phyloP scores from a whole-genome alignment of 2,797 vertebrate species.

The Spea hammondii region DNA sequence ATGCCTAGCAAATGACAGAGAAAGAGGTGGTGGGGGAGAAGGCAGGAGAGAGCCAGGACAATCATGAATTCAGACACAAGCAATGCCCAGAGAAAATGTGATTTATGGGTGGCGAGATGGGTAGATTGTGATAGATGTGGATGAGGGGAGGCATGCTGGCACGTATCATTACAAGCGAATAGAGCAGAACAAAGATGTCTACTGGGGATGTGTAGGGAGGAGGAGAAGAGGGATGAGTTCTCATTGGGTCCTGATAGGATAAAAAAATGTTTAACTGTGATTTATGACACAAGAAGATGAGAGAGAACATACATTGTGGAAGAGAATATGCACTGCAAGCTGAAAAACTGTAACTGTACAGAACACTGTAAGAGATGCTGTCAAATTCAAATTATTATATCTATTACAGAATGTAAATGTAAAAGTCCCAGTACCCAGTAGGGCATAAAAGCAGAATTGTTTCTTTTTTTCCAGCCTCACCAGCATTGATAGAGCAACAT shows the following conservation, averaged over 20 bases:
- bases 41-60: background rate
- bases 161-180: conserved; percentile 21
- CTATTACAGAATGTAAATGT: background rate
- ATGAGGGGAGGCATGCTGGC: conserved; percentile 5
- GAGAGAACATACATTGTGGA: conserved; percentile 2
- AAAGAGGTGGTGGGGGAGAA: background rate
- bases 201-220: conserved; percentile 3
- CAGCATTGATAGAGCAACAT: no score
- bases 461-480: background rate
- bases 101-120: conserved; percentile 12
- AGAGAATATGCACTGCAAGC: background rate
- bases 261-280: conserved; percentile 26
- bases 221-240: conserved; percentile 2
- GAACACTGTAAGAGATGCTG: background rate
- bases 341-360: conserved; percentile 11
- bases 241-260: background rate
- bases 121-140: conserved; percentile 28
- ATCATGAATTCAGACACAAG: background rate
- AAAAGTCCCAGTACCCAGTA: no score
- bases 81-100: conserved; percentile 13
- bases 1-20: background rate
- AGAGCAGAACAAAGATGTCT: conserved; percentile 17
- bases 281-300: conserved; percentile 15
- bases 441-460: no score
- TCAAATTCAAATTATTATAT: conserved; percentile 3